Base-by-base conservation (phyloP, 2,888 invertebrate species). In the Cerceris ruficornis region DNA sequence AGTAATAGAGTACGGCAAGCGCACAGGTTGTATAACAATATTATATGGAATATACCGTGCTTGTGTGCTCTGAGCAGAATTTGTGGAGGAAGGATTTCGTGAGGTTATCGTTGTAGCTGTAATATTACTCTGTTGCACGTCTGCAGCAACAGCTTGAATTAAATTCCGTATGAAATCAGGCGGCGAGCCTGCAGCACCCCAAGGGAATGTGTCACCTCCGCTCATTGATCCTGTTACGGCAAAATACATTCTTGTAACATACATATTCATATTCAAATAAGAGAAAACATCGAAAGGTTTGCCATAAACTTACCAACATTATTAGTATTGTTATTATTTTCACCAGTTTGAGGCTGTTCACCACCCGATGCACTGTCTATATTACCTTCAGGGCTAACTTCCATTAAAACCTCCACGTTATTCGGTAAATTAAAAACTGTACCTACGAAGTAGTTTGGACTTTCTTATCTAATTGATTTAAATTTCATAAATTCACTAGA, bases 391-490 rank as follows among this genome's bases (percentile, higher is more conserved):
- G 94, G 93, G 58, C 93, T 93, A 67, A 94, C 93, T 88, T 94
- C 95, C 94, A 95, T 95, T 85, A 95, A 93, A 77, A 95, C 94
- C 84, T 94, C 94, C 71, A 94, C 93, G 87, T 94, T 94, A 81
- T 91, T 89, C 50, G 92, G 88, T 54, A 92, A 84, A 76, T 91
- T 91, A 66, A 92, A 89, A 46, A 91, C 84, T 62, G 90, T 87
- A 75, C 88, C 90, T 88, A 60, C 6, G 71, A 75, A 77, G 57
- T 39, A 59, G 65, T 8, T 8, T 66, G 28, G 50, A 66, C n/a
- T 57, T 43, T 49, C 15, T 60, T 55, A 52, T 49, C 7, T n/a
- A 52, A 58, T 42, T 57, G 13, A 42, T 57, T 6, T 28, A 28
- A 8, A 11, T 55, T 50, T 15, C 9, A 43, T 8, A 7, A 50